Evolutionary conservation across 2,888 invertebrate species (phyloP).

Genomic region (Andrena bucephala): DNA sequence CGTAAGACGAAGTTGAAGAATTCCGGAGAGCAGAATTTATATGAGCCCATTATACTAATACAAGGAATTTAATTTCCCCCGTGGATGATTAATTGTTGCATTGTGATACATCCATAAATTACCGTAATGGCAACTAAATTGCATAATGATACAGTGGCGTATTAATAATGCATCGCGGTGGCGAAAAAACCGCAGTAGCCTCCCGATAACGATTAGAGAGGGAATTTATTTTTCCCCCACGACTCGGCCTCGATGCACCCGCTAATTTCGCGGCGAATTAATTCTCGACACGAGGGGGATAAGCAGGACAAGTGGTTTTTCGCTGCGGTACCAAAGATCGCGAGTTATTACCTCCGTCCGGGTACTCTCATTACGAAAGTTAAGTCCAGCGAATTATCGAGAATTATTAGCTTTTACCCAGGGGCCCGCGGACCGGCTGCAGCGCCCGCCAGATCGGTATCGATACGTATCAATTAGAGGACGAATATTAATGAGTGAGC

Average conservation of each 20-base stretch:
- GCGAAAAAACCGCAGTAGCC: constrained; percentile 15
- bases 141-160: constrained; percentile 54
- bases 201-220: constrained; percentile 49
- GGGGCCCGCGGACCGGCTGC: constrained; percentile 34
- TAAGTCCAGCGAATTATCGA: constrained; percentile 71
- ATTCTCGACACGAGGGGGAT: constrained; percentile 6
- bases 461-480: constrained; percentile 72
- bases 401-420: constrained; percentile 66
- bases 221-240: constrained; percentile 48
- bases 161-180: constrained; percentile 48
- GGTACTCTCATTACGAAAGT: constrained; percentile 61
- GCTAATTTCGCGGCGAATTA: constrained; percentile 48
- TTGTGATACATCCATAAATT: constrained; percentile 41
- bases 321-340: constrained; percentile 35
- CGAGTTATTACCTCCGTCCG: constrained; percentile 51
- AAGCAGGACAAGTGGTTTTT: constrained; percentile 30
- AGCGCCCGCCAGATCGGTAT: constrained; percentile 54
- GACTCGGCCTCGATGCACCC: constrained; percentile 18
- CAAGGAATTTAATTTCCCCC: constrained; percentile 38
- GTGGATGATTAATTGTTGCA: constrained; percentile 42
- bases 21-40: background rate
- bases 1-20: too few species aligned
- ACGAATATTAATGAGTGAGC: constrained; percentile 72
- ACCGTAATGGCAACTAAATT: constrained; percentile 52
- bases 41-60: constrained; percentile 23